Percentiles rank a stretch among this genome's conserved stretches.
These are phyloP conservation scores for Chloroceryle aenea DNA, from an alignment of 2,113 vertebrate genomes.

Conservation along the genomic window DNA sequence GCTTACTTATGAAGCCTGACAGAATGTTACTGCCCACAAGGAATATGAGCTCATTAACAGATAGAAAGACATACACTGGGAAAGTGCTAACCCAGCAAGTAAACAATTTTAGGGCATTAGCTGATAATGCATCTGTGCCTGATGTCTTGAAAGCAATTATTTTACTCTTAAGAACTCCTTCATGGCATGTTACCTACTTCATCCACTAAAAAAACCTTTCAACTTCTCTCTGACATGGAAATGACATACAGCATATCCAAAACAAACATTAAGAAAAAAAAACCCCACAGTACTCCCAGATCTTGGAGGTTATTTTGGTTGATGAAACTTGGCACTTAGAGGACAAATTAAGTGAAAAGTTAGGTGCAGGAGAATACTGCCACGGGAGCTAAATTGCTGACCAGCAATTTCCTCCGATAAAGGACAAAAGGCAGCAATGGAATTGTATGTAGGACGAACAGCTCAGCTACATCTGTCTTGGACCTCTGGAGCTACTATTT, in stretches of 20 bases:
- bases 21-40: neutral
- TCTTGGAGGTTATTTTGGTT: neutral
- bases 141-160: conserved; percentile 19
- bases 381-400: neutral
- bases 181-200: neutral
- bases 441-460: neutral
- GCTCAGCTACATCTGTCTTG: accelerated
- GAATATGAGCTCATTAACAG: conserved; percentile 18
- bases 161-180: conserved; percentile 3
- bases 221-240: neutral
- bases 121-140: conserved; percentile 9
- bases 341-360: neutral
- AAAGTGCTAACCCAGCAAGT: neutral
- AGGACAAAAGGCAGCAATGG: neutral
- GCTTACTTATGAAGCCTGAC: neutral
- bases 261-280: neutral
- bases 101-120: conserved; percentile 40
- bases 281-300: neutral
- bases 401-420: neutral
- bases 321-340: neutral
- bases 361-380: neutral
- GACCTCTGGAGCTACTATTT: neutral
- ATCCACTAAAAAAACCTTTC: conserved; percentile 10
- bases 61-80: neutral
- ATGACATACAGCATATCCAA: neutral